Conservation (phyloP, 2,113 vertebrate genomes). For the Megaceryle maxima region DNA sequence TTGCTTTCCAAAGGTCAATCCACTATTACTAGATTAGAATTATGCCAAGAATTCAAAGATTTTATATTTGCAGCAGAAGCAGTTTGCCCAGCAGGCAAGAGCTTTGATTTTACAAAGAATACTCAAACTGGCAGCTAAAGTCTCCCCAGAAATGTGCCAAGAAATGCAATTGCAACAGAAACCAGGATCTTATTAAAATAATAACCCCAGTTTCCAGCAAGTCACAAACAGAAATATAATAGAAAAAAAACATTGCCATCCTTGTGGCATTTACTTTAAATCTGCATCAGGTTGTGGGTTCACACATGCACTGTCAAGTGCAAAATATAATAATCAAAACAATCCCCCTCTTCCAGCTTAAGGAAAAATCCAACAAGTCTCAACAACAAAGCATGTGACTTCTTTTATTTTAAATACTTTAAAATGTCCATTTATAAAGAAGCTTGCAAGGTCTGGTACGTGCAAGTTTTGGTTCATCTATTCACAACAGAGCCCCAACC, state of each 20-base stretch:
- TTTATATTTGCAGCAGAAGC: not conserved
- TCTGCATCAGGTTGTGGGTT: not conserved
- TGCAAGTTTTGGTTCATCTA: not conserved
- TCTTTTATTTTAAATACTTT: not conserved
- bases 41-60: not conserved
- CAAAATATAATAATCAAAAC: not conserved
- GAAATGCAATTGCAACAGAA: not conserved
- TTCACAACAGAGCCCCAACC: not conserved
- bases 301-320: not conserved
- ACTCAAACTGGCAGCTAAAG: not conserved
- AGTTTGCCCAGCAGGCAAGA: not conserved
- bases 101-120: not conserved
- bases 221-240: not conserved
- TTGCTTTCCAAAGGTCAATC: not conserved
- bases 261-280: not conserved
- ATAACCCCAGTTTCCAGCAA: not conserved
- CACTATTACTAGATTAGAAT: not conserved
- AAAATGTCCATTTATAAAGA: not conserved
- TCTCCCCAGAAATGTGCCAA: not conserved
- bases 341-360: not conserved
- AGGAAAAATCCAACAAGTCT: not conserved
- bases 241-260: not conserved
- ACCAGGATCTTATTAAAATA: not conserved
- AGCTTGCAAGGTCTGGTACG: not conserved
- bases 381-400: not conserved